Conservation (phyloP, 2,888 invertebrate genomes). For the Tholera decimalis region DNA sequence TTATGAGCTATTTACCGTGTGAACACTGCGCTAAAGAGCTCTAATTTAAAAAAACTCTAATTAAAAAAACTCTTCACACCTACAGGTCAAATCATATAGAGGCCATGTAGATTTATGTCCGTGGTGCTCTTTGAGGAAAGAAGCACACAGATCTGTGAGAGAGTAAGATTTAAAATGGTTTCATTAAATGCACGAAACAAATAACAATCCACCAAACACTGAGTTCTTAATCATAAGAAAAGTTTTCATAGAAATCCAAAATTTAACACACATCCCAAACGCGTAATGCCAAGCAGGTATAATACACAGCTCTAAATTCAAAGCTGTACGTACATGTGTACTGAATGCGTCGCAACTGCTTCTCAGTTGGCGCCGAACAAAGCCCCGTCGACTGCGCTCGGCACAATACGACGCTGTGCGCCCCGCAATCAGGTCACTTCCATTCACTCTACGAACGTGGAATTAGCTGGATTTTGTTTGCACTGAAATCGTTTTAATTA, state of each 20-base stretch:
- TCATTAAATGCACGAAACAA: background rate
- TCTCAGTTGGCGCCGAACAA: constrained; percentile 51
- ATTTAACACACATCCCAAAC: constrained; percentile 19
- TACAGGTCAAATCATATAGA: no score
- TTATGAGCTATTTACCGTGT: background rate
- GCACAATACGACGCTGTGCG: constrained; percentile 60
- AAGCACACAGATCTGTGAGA: no score
- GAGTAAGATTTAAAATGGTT: no score
- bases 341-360: constrained; percentile 58
- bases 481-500: constrained; percentile 20
- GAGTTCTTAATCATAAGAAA: constrained; percentile 3
- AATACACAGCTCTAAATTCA: constrained; percentile 53
- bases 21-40: constrained; percentile 33
- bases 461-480: constrained; percentile 58
- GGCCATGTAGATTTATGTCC: no score
- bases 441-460: constrained; percentile 52
- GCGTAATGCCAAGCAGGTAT: constrained; percentile 39
- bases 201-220: background rate
- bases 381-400: constrained; percentile 53
- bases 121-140: no score
- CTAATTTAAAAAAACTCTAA: no score
- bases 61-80: no score
- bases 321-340: constrained; percentile 44
- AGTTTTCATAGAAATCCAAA: constrained; percentile 31
- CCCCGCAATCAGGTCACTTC: constrained; percentile 64